phyloP scores from a whole-genome alignment of 30 jellyfish, hydroid and myxozoan genomes.

The Turritopsis rubra region DNA sequence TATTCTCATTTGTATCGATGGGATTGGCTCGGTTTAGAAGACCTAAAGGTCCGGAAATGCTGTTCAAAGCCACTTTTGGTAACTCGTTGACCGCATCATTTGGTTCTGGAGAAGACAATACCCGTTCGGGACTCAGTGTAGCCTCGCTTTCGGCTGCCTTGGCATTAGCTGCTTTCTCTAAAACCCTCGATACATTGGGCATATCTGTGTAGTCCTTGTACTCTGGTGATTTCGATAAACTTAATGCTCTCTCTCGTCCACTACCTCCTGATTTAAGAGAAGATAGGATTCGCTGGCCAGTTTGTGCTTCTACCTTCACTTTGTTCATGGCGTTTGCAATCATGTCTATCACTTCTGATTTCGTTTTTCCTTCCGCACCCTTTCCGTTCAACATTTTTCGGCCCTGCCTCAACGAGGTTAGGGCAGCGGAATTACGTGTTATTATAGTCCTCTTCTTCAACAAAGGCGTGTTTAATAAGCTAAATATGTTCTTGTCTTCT shows the following conservation, averaged over 20 bases:
- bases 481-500: not conserved
- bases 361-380: constrained; percentile 44
- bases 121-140: not conserved
- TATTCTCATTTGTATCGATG: not conserved
- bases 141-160: constrained; percentile 33
- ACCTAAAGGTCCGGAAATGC: constrained; percentile 39
- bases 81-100: not conserved
- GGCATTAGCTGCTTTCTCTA: constrained; percentile 46
- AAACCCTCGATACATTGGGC: constrained; percentile 76
- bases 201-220: constrained; percentile 63
- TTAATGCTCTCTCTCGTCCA: constrained; percentile 2
- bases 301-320: constrained; percentile 85
- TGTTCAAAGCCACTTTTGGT: constrained; percentile 4
- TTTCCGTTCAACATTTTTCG: constrained; percentile 47
- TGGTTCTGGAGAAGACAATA: constrained; percentile 19
- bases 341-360: constrained; percentile 80
- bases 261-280: not conserved
- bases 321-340: constrained; percentile 92
- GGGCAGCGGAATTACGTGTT: constrained; percentile 74
- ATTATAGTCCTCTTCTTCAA: constrained; percentile 46
- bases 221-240: constrained; percentile 14
- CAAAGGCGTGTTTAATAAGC: not conserved
- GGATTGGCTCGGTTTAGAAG: constrained; percentile 32
- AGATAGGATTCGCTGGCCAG: constrained; percentile 66
- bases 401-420: constrained; percentile 77